Evolutionary conservation across 2,797 vertebrate species (phyloP).

Genomic region (Remorina albescens): DNA sequence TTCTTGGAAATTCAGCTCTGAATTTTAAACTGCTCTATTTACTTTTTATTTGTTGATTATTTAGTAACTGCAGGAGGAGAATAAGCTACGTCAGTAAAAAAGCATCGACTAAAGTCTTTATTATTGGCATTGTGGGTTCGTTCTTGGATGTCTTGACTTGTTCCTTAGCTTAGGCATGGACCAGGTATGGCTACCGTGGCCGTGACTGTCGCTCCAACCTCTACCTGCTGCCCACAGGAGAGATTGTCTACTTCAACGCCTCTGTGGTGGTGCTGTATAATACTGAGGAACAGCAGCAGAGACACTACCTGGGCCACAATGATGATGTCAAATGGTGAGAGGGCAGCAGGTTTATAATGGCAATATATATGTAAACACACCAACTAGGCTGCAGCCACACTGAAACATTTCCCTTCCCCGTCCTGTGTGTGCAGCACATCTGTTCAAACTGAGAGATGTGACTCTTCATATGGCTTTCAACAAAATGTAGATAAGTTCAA

Average conservation of each 20-base stretch:
- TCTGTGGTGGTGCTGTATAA: conserved; percentile 93
- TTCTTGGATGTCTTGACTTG: neutral
- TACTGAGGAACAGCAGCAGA: conserved; percentile 91
- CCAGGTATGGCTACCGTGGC: conserved; percentile 92
- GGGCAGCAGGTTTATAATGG: too few species aligned
- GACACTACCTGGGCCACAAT: conserved; percentile 93
- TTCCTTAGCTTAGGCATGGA: conserved; percentile 63
- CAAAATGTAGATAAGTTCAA: too few species aligned
- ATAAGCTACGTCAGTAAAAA: neutral
- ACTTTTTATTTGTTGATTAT: neutral
- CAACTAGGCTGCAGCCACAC: neutral
- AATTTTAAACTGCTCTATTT: neutral
- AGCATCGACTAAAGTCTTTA: neutral
- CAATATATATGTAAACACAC: too few species aligned
- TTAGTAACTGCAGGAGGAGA: neutral
- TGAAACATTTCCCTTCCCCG: neutral
- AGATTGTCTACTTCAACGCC: conserved; percentile 94
- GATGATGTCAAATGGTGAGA: conserved; percentile 95
- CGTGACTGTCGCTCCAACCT: conserved; percentile 93
- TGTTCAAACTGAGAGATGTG: neutral
- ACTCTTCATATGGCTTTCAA: too few species aligned
- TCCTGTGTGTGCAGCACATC: neutral
- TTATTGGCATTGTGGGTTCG: neutral
- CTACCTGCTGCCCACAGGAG: conserved; percentile 92
- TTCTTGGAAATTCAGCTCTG: neutral